A percentile compares a stretch with the other conserved stretches of the same genome.
Conservation (phyloP, 2,797 vertebrate genomes). For the Otolemur crassicaudatus region DNA sequence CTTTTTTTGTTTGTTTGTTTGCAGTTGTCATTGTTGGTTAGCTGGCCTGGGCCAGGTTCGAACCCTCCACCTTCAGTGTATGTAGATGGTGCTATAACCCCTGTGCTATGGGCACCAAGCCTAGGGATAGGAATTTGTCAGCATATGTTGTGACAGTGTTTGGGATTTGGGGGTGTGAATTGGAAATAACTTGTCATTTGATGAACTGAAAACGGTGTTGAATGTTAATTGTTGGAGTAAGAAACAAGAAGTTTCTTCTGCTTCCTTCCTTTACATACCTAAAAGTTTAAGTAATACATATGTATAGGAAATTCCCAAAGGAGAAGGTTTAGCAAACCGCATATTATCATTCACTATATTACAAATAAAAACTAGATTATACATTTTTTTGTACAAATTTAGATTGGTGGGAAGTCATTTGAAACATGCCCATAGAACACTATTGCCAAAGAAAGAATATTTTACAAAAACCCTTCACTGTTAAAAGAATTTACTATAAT, state of each 20-base stretch:
- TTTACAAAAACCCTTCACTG: slow-evolving; percentile 40
- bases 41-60: too few relatives aligned
- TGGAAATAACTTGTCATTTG: slow-evolving; percentile 54
- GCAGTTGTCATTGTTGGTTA: too few relatives aligned
- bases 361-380: not conserved
- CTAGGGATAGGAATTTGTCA: not conserved
- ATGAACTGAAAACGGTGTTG: not conserved
- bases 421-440: not conserved
- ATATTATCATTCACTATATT: slow-evolving; percentile 2
- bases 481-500: not conserved
- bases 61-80: too few relatives aligned
- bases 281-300: not conserved
- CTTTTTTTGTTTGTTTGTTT: too few relatives aligned
- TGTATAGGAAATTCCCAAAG: not conserved
- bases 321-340: not conserved
- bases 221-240: slow-evolving; percentile 19
- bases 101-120: too few relatives aligned
- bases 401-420: slow-evolving; percentile 38
- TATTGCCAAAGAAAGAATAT: slow-evolving; percentile 30
- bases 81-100: too few relatives aligned
- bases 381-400: not conserved
- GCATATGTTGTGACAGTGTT: slow-evolving; percentile 6
- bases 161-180: slow-evolving; percentile 2
- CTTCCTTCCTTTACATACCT: slow-evolving; percentile 21
- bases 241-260: slow-evolving; percentile 30